These are phyloP conservation scores for Cheirogaleus medius DNA, from an alignment of 2,113 vertebrate species.

Conservation along the genomic window DNA sequence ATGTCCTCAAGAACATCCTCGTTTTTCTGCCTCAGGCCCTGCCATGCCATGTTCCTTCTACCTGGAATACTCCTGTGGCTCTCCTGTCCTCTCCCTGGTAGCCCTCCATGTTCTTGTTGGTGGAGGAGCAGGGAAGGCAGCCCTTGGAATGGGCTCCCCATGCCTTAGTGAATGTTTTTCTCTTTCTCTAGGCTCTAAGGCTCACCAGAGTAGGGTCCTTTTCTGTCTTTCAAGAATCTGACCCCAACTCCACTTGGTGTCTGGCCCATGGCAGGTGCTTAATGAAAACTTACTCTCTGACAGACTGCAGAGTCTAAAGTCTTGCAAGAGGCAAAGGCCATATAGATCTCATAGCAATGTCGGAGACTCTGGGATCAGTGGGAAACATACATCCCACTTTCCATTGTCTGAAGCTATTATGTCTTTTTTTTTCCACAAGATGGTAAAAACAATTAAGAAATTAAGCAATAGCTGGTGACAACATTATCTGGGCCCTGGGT, in stretches of 20 bases:
- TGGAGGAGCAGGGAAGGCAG: accelerated
- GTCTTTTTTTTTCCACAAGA: background rate
- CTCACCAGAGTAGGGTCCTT: background rate
- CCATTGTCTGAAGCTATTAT: background rate
- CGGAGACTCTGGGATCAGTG: background rate
- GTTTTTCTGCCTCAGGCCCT: background rate
- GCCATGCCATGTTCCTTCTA: background rate
- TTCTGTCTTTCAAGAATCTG: background rate
- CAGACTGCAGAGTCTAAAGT: background rate
- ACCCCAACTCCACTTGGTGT: background rate
- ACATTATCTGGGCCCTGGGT: background rate
- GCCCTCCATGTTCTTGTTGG: background rate
- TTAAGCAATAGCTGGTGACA: background rate
- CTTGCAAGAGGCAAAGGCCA: background rate
- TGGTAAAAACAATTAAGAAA: background rate
- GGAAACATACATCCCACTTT: background rate
- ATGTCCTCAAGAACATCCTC: background rate
- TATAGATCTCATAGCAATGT: background rate
- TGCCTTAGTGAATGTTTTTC: too few species aligned
- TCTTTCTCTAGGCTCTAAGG: background rate
- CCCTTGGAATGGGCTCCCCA: background rate
- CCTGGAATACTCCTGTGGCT: background rate
- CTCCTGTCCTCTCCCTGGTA: background rate
- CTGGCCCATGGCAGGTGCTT: too few species aligned
- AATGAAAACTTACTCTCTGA: background rate